Evolutionary conservation across 2,888 invertebrate species (phyloP).

Genomic region (Trisateles emortualis): DNA sequence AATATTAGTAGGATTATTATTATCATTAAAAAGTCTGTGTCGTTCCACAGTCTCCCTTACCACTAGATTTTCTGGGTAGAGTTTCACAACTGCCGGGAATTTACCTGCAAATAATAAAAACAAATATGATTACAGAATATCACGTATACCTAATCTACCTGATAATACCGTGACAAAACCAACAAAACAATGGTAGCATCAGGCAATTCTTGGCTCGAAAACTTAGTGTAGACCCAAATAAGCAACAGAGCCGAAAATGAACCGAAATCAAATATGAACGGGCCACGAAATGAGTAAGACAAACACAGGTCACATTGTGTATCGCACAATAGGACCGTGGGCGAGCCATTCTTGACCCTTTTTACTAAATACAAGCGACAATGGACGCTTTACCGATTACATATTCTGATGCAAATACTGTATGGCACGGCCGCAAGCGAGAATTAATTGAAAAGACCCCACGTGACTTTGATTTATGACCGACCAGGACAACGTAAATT

Average conservation of each 20-base stretch:
- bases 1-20: no score
- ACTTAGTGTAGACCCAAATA: conserved; percentile 53
- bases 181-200: conserved; percentile 55
- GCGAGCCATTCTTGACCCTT: conserved; percentile 62
- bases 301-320: conserved; percentile 66
- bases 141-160: conserved; percentile 29
- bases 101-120: conserved; percentile 43
- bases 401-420: conserved; percentile 60
- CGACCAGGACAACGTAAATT: conserved; percentile 35
- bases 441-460: conserved; percentile 61
- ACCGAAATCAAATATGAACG: conserved; percentile 79
- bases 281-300: conserved; percentile 71
- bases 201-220: conserved; percentile 65
- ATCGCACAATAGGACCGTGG: conserved; percentile 66
- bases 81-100: background rate
- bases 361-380: conserved; percentile 57
- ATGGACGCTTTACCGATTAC: conserved; percentile 54
- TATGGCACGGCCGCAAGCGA: conserved; percentile 51
- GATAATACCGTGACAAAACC: conserved; percentile 37
- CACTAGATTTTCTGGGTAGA: no score
- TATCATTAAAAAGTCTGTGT: no score
- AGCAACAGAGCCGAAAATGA: conserved; percentile 57
- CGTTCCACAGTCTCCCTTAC: background rate
- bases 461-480: conserved; percentile 58
- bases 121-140: conserved; percentile 13